These are phyloP conservation scores for Pogonophryne albipinna DNA, from an alignment of 2,797 vertebrate genomes.

Conservation along the genomic window DNA sequence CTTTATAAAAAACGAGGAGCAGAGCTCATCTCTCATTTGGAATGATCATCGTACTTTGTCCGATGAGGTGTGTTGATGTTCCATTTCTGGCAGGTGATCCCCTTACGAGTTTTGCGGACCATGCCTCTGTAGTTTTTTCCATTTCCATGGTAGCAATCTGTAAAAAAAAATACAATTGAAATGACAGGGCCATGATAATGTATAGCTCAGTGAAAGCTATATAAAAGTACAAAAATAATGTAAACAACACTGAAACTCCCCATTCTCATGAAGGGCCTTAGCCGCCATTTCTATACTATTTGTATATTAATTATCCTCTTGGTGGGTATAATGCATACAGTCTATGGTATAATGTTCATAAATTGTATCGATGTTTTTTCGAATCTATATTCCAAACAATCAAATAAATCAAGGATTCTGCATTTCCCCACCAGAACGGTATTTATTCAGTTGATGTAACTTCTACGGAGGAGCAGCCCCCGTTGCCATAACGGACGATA, in stretches of 20 bases:
- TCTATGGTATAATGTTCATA: neutral
- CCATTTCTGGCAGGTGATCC: slow-evolving; percentile 94
- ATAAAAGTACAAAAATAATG: neutral
- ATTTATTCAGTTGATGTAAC: neutral
- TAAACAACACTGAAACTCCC: neutral
- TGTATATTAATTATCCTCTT: too few species aligned
- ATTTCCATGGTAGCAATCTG: slow-evolving; percentile 90
- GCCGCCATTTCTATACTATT: neutral
- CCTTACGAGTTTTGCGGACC: slow-evolving; percentile 93
- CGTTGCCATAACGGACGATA: neutral
- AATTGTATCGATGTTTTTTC: neutral
- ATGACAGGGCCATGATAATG: neutral
- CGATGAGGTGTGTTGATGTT: slow-evolving; percentile 87
- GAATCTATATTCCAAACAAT: neutral
- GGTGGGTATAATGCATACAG: neutral
- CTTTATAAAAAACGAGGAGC: neutral
- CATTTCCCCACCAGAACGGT: neutral
- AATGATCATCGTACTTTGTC: slow-evolving; percentile 84
- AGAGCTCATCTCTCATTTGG: neutral
- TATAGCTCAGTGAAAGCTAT: neutral
- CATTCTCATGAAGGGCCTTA: too few species aligned
- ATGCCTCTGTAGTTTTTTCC: slow-evolving; percentile 89
- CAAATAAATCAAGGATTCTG: neutral
- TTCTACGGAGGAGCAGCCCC: neutral
- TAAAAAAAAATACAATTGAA: neutral